These are phyloP conservation scores for Telmatherina bonti DNA, from an alignment of 2,797 vertebrate species.

Conservation along the genomic window DNA sequence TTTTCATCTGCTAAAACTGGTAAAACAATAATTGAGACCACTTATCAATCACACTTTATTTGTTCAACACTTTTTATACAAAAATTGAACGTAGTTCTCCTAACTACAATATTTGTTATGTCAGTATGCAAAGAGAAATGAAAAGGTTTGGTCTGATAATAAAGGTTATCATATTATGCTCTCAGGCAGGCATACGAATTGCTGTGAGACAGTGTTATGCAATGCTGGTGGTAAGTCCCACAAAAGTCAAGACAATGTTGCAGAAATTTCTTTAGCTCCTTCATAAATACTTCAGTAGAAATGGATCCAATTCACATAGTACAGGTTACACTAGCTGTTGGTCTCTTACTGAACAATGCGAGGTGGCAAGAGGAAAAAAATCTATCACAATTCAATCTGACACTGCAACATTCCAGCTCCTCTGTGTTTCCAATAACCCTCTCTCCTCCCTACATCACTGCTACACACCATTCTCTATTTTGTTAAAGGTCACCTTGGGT, in stretches of 20 bases:
- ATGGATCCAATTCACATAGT: background rate
- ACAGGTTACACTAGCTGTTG: constrained; percentile 21
- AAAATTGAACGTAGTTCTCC: too few species aligned
- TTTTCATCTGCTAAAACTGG: background rate
- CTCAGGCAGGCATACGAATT: background rate
- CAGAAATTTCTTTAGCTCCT: background rate
- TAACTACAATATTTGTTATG: background rate
- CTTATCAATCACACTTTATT: background rate
- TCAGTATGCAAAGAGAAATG: background rate
- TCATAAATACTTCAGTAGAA: constrained; percentile 13
- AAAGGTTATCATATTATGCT: background rate
- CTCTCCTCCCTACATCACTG: constrained; percentile 10
- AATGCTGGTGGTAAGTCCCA: background rate
- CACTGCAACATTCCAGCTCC: constrained; percentile 28
- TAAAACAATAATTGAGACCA: background rate
- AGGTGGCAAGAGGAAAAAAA: constrained; percentile 1
- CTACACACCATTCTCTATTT: constrained; percentile 43
- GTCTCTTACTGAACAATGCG: constrained; percentile 20
- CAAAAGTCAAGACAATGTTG: background rate
- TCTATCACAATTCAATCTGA: constrained; percentile 50
- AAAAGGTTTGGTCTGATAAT: background rate
- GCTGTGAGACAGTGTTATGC: background rate
- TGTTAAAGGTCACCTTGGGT: constrained; percentile 74
- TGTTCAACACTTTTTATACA: background rate
- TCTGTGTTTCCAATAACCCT: constrained; percentile 34